Evolutionary conservation across 2,797 vertebrate species (phyloP), one percentile per base, ranked within the genome.

Genomic region (Gobio occitaniae): DNA sequence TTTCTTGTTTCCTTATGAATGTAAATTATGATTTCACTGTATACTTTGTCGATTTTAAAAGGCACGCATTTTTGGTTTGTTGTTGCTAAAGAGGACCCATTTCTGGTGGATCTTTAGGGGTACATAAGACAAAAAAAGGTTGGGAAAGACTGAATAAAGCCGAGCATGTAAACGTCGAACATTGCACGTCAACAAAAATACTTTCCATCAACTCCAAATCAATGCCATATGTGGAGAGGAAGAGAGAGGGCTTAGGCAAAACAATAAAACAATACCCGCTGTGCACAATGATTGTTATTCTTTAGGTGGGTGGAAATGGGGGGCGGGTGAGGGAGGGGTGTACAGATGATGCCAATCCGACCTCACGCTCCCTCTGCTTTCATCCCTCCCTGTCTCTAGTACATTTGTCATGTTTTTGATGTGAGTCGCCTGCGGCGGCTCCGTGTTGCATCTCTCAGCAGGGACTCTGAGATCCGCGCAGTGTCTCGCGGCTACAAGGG

Each of bases 221-320:
- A 56, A 85, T 15, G 38, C 59, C 85, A 80, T 80, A 56, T 78
- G 71, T 47, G 80, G 59, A 54, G 75, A 59, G 29, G 25, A 41
- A 76, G 61, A 72, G 66, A 36, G 70, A 52, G 36, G 41, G 41
- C 41, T 44, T 9, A 44, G 41, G 61, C n/a, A 66, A 84, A 70
- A 86, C 77, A 86, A 88, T 87, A 77, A 78, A 84, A 79, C 70
- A 75, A 87, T 54, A 50, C 78, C 83, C 48, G 86, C 86, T 87
- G 86, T 75, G 85, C 79, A 77, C 84, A 88, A 89, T 85, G 80
- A 89, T 85, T 83, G 80, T 88, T 77, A 80, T 80, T 82, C 84
- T 86, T 83, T 59, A 72, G 76, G 71, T 68, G 88, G 86, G 84
- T 74, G 86, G 71, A 81, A 74, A 78, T 41, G 70, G 63, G 83